Conservation (phyloP, 2,797 vertebrate genomes). For the Acrossocheilus wenchowensis region DNA sequence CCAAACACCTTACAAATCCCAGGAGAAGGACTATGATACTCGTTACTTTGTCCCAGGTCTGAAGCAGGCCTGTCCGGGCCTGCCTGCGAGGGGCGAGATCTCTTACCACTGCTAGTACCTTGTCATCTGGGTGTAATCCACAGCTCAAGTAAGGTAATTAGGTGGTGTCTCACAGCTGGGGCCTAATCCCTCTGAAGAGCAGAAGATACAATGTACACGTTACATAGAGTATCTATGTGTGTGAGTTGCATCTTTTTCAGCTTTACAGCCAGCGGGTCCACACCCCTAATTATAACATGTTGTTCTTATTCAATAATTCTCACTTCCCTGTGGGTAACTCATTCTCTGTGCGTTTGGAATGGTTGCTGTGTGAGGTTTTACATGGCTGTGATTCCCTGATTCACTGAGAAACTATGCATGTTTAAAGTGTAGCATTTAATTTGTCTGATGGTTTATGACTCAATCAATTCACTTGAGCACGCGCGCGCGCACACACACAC, state of each 20-base stretch:
- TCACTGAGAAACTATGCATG: conserved; percentile 28
- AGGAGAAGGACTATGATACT: conserved; percentile 41
- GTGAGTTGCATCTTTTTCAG: conserved; percentile 38
- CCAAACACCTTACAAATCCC: conserved; percentile 39
- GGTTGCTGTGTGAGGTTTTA: conserved; percentile 21
- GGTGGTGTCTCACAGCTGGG: conserved; percentile 60
- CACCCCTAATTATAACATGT: conserved; percentile 55
- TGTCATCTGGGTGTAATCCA: conserved; percentile 60
- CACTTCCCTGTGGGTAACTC: conserved; percentile 39
- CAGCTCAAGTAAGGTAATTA: conserved; percentile 64
- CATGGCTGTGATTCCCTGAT: conserved; percentile 41
- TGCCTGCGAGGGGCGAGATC: conserved; percentile 60
- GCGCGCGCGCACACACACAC: too few species aligned
- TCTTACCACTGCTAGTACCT: conserved; percentile 54
- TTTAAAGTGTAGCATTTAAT: conserved; percentile 30
- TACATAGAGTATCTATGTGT: conserved; percentile 25
- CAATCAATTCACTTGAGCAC: background rate
- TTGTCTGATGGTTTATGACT: background rate
- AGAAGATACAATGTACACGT: conserved; percentile 27
- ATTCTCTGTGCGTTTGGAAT: conserved; percentile 35
- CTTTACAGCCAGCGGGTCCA: conserved; percentile 32
- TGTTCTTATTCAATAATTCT: conserved; percentile 56
- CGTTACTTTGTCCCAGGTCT: conserved; percentile 38
- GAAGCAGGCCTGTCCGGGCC: conserved; percentile 68
- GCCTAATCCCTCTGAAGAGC: conserved; percentile 39